A percentile compares a stretch with the other conserved stretches of the same genome.
phyloP scores from a whole-genome alignment of 2,797 vertebrate species.

The Chelmon rostratus region DNA sequence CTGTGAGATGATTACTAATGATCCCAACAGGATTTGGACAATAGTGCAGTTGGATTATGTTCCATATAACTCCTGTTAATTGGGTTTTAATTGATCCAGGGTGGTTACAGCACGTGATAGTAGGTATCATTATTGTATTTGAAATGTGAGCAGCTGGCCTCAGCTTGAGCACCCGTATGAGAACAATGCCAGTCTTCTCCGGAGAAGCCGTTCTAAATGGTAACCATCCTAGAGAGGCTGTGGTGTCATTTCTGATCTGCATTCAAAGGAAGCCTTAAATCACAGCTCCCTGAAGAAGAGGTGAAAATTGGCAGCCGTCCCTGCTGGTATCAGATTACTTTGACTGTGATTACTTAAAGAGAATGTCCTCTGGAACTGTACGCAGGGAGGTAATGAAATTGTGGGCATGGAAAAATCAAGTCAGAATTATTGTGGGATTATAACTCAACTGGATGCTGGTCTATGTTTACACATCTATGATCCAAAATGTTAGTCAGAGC shows the following conservation, averaged over 20 bases:
- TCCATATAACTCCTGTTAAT: conserved; percentile 69
- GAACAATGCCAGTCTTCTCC: conserved; percentile 42
- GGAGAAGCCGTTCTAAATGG: conserved; percentile 29
- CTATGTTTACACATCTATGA: conserved; percentile 65
- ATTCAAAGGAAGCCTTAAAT: conserved; percentile 32
- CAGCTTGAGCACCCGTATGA: conserved; percentile 18
- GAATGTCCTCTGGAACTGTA: conserved; percentile 67
- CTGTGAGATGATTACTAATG: conserved; percentile 78
- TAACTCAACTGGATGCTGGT: conserved; percentile 69
- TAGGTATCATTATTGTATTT: conserved; percentile 62
- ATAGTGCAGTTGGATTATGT: conserved; percentile 72
- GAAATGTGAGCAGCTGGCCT: conserved; percentile 60
- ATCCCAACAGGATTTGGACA: conserved; percentile 73
- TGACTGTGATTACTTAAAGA: conserved; percentile 70
- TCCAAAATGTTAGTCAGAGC: conserved; percentile 66
- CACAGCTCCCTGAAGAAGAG: conserved; percentile 23
- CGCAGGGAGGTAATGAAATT: conserved; percentile 77
- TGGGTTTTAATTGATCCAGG: conserved; percentile 79
- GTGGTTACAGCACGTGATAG: conserved; percentile 39
- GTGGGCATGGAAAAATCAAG: conserved; percentile 78
- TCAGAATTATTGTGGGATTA: conserved; percentile 80
- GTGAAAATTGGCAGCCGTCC: conserved; percentile 43
- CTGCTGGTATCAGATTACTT: conserved; percentile 65
- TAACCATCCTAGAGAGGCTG: conserved; percentile 5
- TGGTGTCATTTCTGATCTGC: conserved; percentile 36